Evolutionary conservation across 2,113 vertebrate species (phyloP).

Genomic region (Neopipo cinnamomea): DNA sequence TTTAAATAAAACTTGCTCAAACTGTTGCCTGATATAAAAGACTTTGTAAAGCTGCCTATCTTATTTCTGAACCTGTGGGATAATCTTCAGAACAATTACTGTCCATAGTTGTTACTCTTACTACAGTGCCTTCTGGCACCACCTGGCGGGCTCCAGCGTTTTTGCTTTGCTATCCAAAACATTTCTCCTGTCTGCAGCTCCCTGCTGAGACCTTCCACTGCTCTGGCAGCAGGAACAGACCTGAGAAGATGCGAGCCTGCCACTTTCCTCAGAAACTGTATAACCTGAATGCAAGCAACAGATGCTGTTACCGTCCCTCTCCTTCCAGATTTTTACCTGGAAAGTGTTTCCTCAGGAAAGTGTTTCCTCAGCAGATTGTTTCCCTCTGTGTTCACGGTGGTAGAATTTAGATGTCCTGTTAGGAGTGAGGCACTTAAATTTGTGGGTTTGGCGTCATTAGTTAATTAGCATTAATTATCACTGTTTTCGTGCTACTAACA

Average conservation of each 20-base stretch:
- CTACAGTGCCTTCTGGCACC: neutral
- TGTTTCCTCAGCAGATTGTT: neutral
- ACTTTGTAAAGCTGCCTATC: neutral
- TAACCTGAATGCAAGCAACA: neutral
- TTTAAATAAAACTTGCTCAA: neutral
- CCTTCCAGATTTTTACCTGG: neutral
- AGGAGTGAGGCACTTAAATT: neutral
- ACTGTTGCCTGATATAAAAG: neutral
- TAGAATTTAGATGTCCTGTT: neutral
- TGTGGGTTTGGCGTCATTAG: neutral
- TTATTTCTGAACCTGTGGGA: neutral
- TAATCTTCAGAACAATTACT: neutral
- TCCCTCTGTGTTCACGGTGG: neutral
- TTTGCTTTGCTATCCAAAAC: accelerated
- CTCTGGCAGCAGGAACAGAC: neutral
- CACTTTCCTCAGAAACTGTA: neutral
- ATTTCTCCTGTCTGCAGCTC: too few relatives aligned
- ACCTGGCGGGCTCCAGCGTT: neutral
- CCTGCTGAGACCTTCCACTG: neutral
- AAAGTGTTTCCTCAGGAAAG: neutral
- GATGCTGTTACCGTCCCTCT: neutral
- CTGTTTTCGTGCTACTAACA: neutral
- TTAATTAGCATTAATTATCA: neutral
- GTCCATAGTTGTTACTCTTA: neutral
- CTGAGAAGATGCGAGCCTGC: accelerated